phyloP scores from a whole-genome alignment of 2,888 invertebrate genomes.

The Petrolisthes cinctipes region DNA sequence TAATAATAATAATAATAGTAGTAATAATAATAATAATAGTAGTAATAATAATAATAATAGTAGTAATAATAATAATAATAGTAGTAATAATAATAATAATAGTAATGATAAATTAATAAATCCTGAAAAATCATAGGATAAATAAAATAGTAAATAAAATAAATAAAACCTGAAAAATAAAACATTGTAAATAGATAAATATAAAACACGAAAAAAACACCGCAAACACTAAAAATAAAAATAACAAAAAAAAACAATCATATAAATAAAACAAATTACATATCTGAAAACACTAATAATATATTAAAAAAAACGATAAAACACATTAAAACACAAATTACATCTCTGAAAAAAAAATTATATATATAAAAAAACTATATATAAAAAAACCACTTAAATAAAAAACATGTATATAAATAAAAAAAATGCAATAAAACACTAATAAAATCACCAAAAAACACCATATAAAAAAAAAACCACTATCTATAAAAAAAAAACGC shows the following conservation, averaged over 20 bases:
- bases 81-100: no score
- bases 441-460: not conserved
- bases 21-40: no score
- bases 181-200: not conserved
- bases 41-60: no score
- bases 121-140: no score
- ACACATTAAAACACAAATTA: not conserved
- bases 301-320: not conserved
- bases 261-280: not conserved
- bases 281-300: not conserved
- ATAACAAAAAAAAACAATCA: not conserved
- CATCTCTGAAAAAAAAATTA: not conserved
- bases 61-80: no score
- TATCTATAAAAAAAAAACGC: no score
- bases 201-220: not conserved
- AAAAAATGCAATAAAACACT: not conserved
- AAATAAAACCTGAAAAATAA: slow-evolving; percentile 1
- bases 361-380: not conserved
- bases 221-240: not conserved
- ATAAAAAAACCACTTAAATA: not conserved
- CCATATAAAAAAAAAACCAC: no score
- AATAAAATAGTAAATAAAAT: not conserved
- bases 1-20: no score
- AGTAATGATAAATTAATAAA: no score
- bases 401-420: not conserved